Base-by-base conservation (phyloP, 64 coral and sea anemone genomes). In the Acropora tenuis region DNA sequence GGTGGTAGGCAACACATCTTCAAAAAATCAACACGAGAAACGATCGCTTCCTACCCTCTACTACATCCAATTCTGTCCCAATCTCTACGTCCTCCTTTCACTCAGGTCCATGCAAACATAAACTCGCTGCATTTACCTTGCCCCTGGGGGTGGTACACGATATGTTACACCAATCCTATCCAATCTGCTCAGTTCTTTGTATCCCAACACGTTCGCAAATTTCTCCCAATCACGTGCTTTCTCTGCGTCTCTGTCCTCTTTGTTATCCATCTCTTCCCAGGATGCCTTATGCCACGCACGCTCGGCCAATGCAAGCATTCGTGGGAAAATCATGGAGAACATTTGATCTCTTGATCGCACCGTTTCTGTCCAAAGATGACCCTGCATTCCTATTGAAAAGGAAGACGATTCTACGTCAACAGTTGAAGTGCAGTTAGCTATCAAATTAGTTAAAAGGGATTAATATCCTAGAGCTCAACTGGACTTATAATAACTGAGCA, bases 251-350 rank as follows among this genome's bases (percentile, higher is more conserved):
- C 92, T 90, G 5, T 89, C 69, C 5, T 48, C 61, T 74, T 86
- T 74, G 42, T 94, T 44, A 20, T 19, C 49, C 8, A 89, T 83
- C 41, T 78, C 81, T 79, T 94, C 92, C 92, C 92, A 94, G 9
- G 92, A 78, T 85, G 92, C 92, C 15, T 90, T 94, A 65, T 90
- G 92, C 92, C 92, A 94, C 2, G 92, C 87, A 3, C 92, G 92
- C 63, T 94, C 92, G 6, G 87, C 88, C 30, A 94, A 17, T 4
- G 92, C 92, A 53, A 94, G 4, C 45, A 94, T 47, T 8, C 92
- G 87, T 73, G 92, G 92, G 13, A 90, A 94, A 8, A 90, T 84
- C 92, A 94, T 94, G 74, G 75, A 66, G 87, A 78, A 57, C 87
- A 89, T 77, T 47, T 94, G 92, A 61, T 89, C 87, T 52, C 69